phyloP scores from a whole-genome alignment of 2,888 invertebrate genomes.

The Diogma glabrata region DNA sequence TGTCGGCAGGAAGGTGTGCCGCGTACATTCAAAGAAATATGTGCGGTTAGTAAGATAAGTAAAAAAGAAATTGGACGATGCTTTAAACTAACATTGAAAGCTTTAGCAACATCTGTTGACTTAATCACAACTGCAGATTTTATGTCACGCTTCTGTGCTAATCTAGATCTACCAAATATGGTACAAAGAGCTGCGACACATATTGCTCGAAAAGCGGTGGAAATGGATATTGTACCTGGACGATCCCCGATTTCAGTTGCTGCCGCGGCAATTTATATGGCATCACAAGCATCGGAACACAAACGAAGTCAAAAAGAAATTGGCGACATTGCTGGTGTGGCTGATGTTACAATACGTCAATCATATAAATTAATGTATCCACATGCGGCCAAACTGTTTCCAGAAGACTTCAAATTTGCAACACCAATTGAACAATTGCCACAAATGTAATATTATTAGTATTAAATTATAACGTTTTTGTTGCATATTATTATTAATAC shows the following conservation, averaged over 20 bases:
- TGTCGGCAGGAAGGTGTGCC: conserved; percentile 98
- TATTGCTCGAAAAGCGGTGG: conserved; percentile 93
- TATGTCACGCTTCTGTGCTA: conserved; percentile 98
- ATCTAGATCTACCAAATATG: conserved; percentile 64
- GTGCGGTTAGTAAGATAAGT: conserved; percentile 96
- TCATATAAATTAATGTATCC: conserved; percentile 97
- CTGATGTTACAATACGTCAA: conserved; percentile 94
- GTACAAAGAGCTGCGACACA: conserved; percentile 91
- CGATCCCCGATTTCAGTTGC: conserved; percentile 97
- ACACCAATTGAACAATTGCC: conserved; percentile 92
- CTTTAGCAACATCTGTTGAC: conserved; percentile 92
- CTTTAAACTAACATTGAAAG: conserved; percentile 93
- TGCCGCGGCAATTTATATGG: conserved; percentile 99
- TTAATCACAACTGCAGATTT: conserved; percentile 97
- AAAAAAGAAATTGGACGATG: conserved; percentile 99
- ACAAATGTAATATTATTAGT: conserved; percentile 67
- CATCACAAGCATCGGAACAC: conserved; percentile 92
- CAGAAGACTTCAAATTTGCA: conserved; percentile 90
- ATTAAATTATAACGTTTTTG: too few species aligned
- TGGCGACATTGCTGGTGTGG: conserved; percentile 95
- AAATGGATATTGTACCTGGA: conserved; percentile 94
- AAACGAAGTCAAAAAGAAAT: conserved; percentile 97
- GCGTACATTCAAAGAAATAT: conserved; percentile 98
- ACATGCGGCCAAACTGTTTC: conserved; percentile 83
- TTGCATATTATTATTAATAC: too few species aligned